phyloP scores from a whole-genome alignment of 2,888 invertebrate species.

The Heliconius sara region DNA sequence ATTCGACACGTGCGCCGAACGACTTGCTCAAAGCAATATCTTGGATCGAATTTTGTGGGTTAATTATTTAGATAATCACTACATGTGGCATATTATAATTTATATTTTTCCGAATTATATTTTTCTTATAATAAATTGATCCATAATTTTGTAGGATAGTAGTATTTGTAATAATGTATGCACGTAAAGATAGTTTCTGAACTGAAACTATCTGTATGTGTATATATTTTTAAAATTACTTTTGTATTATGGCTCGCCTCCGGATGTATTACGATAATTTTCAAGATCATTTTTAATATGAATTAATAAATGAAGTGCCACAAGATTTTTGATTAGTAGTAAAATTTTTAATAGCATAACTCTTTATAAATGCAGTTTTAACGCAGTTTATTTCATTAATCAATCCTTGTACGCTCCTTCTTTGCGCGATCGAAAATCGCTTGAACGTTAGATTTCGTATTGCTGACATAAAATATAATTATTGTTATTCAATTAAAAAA shows the following conservation, averaged over 20 bases:
- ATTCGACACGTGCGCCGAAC: constrained; percentile 55
- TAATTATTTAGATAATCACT: constrained; percentile 12
- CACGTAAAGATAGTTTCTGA: background rate
- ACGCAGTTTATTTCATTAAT: too few species aligned
- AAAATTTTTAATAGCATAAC: too few species aligned
- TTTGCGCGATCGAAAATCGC: too few species aligned
- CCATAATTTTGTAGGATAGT: background rate
- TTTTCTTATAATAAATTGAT: background rate
- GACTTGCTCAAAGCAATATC: constrained; percentile 22
- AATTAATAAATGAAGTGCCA: too few species aligned
- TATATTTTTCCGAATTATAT: background rate
- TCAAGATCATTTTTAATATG: too few species aligned
- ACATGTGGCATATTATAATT: background rate
- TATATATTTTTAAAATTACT: too few species aligned
- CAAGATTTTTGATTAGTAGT: too few species aligned
- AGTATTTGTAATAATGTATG: background rate
- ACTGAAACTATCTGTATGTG: too few species aligned
- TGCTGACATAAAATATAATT: background rate
- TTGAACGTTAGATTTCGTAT: background rate
- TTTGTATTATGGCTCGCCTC: too few species aligned
- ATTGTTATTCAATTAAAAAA: background rate
- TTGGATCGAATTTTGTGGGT: background rate
- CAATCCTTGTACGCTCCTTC: too few species aligned
- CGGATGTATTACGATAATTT: too few species aligned
- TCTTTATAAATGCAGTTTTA: too few species aligned